These are phyloP conservation scores for Clarias pachynema DNA, from an alignment of 2,797 vertebrate genomes.

Conservation along the genomic window DNA sequence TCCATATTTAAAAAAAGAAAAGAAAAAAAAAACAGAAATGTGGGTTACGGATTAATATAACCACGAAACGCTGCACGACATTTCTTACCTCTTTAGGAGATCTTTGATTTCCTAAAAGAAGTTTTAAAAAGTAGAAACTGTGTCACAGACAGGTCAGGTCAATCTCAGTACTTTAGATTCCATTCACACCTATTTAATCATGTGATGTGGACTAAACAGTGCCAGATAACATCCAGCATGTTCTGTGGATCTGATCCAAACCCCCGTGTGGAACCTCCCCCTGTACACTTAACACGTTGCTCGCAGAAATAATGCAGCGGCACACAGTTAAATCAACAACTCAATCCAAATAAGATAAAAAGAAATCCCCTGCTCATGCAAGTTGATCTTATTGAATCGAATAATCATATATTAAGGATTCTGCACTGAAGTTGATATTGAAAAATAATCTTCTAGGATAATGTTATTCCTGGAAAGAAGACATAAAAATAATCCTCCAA, in stretches of 20 bases:
- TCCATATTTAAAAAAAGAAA: neutral
- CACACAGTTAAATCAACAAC: neutral
- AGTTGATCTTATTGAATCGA: neutral
- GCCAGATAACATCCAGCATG: slow-evolving; percentile 53
- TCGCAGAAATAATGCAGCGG: neutral
- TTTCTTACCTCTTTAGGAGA: slow-evolving; percentile 74
- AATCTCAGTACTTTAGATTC: slow-evolving; percentile 15
- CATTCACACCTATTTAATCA: slow-evolving; percentile 23
- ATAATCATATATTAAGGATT: neutral
- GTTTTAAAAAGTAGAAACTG: slow-evolving; percentile 31
- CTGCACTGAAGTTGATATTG: neutral
- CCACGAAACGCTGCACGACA: slow-evolving; percentile 16
- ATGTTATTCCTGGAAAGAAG: slow-evolving; percentile 4
- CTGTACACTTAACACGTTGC: slow-evolving; percentile 13
- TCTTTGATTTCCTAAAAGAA: slow-evolving; percentile 78
- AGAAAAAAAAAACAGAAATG: neutral
- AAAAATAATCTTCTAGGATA: neutral
- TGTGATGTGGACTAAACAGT: slow-evolving; percentile 33
- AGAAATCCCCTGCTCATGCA: neutral
- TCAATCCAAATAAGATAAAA: neutral
- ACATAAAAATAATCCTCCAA: neutral
- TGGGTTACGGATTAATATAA: neutral
- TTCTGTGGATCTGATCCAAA: slow-evolving; percentile 51
- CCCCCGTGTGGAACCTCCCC: slow-evolving; percentile 4
- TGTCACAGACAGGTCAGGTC: slow-evolving; percentile 12